phyloP scores from a whole-genome alignment of 2,797 vertebrate genomes.

The Tachyglossus aculeatus region DNA sequence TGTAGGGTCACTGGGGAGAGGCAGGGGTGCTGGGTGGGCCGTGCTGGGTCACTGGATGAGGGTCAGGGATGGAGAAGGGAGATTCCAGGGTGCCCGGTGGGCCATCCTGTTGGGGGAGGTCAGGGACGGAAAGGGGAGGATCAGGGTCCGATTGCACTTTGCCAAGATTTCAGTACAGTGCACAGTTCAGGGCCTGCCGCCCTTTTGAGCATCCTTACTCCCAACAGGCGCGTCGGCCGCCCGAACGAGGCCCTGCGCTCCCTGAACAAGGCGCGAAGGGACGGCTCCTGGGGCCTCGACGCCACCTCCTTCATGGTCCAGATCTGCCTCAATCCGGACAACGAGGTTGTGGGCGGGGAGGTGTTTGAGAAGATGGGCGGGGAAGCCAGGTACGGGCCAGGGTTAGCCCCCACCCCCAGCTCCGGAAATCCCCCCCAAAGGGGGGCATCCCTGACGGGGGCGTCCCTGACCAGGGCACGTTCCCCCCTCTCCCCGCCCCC shows the following conservation, averaged over 20 bases:
- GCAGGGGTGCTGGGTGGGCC: too few relatives aligned
- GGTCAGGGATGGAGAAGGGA: background rate
- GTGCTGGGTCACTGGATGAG: background rate
- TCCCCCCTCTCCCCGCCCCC: too few relatives aligned
- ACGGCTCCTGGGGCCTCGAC: conserved; percentile 67
- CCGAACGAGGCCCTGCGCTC: conserved; percentile 68
- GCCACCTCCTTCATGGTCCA: conserved; percentile 69
- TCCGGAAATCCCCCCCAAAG: background rate
- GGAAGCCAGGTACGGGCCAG: conserved; percentile 53
- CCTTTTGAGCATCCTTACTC: background rate
- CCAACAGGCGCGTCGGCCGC: conserved; percentile 60
- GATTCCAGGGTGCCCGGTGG: too few relatives aligned
- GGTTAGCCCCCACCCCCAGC: background rate
- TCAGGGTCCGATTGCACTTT: too few relatives aligned
- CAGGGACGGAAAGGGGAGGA: too few relatives aligned
- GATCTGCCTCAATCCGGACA: conserved; percentile 78
- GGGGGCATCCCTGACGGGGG: too few relatives aligned
- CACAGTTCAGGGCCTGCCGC: too few relatives aligned
- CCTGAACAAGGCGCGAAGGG: conserved; percentile 72
- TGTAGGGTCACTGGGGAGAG: background rate
- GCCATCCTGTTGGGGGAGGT: too few relatives aligned
- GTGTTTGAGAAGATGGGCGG: conserved; percentile 59
- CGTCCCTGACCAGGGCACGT: too few relatives aligned
- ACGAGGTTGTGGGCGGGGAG: conserved; percentile 71
- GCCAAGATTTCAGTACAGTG: too few relatives aligned